Base-by-base conservation (phyloP, 2,797 vertebrate species). In the Acropternis orthonyx region DNA sequence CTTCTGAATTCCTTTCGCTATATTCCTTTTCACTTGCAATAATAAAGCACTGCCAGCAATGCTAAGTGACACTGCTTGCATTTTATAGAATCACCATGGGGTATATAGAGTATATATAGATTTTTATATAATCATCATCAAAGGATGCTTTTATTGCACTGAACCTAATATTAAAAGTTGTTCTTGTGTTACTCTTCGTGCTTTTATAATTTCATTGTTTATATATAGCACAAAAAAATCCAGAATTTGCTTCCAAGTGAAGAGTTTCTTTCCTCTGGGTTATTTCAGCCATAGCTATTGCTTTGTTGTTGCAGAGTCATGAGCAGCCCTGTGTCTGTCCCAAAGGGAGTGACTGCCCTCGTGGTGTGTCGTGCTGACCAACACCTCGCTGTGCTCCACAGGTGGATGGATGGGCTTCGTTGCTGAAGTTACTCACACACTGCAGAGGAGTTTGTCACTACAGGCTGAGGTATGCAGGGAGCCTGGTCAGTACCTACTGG, bases 1-100 rank as follows among this genome's bases (percentile, higher is more conserved):
- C 81, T 75, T 49, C 76, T 55, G 27, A 91, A 92, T 93, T 86
- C 85, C 72, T 91, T 78, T 93, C 92, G 23, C 82, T 92, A 2
- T 72, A 52, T 75, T 92, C 58, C 62, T 91, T 93, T 89, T 73
- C 73, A 66, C 26, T 41, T 85, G 61, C 67, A 80, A 44, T 62
- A 54, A 61, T 49, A 56, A 73, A 76, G 80, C 61, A 37, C 61
- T 66, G 48, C 55, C 3, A 5, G 43, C 68, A 75, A 19, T 36
- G 44, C 72, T 34, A 28, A 81, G 26, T 84, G 36, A 36, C 58
- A 52, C 19, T 56, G 54, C 36, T 85, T 71, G 62, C 28, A 9
- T 72, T 92, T 75, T 34, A 30, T 61, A 14, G 56, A 28, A 46
- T 36, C 49, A 36, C 32, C 58, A 37, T 10, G 36, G 59, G 24